Conservation (phyloP, 2,113 vertebrate genomes). For the Donacobius atricapilla region DNA sequence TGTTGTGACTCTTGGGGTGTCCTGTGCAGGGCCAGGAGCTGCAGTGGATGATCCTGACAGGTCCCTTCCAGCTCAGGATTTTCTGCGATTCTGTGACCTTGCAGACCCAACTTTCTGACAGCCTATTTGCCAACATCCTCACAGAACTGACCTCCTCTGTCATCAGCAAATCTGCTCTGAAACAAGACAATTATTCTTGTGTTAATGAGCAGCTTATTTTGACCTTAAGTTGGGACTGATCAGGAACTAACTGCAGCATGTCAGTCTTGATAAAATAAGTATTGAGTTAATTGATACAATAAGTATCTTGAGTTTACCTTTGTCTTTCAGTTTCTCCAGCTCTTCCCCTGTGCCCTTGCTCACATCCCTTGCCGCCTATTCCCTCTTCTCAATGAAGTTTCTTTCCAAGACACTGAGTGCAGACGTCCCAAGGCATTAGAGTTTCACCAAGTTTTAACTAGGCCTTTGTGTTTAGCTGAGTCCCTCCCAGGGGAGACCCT, state of each 20-base stretch:
- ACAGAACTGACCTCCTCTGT: not conserved
- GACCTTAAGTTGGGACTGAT: not conserved
- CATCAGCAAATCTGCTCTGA: not conserved
- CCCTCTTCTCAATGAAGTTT: not conserved
- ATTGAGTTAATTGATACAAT: not conserved
- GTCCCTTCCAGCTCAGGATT: not conserved
- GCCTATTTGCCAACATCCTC: not conserved
- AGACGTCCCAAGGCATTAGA: not conserved
- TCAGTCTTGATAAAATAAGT: no score
- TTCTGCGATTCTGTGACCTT: not conserved
- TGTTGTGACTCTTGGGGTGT: not conserved
- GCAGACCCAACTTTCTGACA: not conserved
- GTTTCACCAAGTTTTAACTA: conserved; percentile 22
- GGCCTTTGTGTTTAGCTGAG: not conserved
- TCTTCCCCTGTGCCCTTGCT: not conserved
- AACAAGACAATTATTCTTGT: not conserved
- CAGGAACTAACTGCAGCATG: not conserved
- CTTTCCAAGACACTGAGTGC: not conserved
- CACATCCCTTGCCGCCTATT: not conserved
- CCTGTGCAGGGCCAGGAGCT: not conserved
- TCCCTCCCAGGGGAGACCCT: not conserved
- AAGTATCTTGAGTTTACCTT: not conserved
- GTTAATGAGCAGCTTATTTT: not conserved
- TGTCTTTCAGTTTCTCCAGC: not conserved
- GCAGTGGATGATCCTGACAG: not conserved